Conservation (phyloP, 2,113 vertebrate genomes). For the Vulpes vulpes region DNA sequence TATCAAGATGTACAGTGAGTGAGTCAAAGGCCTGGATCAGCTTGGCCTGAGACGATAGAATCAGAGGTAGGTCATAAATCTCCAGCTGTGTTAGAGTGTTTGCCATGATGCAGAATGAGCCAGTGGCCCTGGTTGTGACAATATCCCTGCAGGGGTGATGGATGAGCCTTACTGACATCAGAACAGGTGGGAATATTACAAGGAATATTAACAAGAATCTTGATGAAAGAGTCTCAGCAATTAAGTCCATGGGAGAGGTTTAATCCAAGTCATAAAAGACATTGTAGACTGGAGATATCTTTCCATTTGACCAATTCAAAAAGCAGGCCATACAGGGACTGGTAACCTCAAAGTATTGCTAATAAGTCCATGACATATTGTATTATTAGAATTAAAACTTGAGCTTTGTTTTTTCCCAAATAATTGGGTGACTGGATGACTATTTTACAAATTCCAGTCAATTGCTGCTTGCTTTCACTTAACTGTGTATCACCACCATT, state of each 20-base stretch:
- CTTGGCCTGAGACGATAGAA: constrained; percentile 28
- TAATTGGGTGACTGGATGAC: not conserved
- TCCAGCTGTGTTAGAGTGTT: not conserved
- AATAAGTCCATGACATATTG: not conserved
- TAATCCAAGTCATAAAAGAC: constrained; percentile 66
- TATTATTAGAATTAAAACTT: constrained; percentile 11
- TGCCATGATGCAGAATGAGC: not conserved
- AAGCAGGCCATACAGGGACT: not conserved
- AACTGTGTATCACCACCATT: not conserved
- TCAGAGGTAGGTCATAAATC: constrained; percentile 50
- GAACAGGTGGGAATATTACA: constrained; percentile 70
- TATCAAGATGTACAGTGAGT: constrained; percentile 32
- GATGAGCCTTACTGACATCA: constrained; percentile 62
- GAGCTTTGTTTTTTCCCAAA: not conserved
- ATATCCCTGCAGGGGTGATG: constrained; percentile 33
- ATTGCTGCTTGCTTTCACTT: not conserved
- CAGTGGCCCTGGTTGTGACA: not conserved
- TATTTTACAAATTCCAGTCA: constrained; percentile 8
- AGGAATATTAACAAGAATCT: constrained; percentile 70
- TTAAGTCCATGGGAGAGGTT: constrained; percentile 64
- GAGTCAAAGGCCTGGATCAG: constrained; percentile 44
- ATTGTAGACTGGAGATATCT: constrained; percentile 1
- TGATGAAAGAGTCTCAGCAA: constrained; percentile 63
- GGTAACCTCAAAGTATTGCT: constrained; percentile 19
- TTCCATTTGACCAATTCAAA: constrained; percentile 52